phyloP scores from a whole-genome alignment of 1,140 invertebrate genomes.

The Leptopilina boulardi region DNA sequence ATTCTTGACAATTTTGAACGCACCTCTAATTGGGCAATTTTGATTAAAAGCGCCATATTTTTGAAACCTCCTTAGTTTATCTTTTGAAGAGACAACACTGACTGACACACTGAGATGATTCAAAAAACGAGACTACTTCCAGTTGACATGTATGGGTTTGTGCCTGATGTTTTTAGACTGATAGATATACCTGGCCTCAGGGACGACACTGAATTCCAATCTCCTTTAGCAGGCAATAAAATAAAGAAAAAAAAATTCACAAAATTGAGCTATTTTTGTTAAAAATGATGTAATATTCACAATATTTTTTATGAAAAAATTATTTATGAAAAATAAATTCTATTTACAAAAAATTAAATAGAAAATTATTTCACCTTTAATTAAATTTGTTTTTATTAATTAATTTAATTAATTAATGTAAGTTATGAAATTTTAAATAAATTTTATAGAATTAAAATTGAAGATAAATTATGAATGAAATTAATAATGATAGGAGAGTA shows the following conservation, averaged over 20 bases:
- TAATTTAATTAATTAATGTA: neutral
- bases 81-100: neutral
- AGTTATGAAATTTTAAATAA: neutral
- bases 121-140: slow-evolving; percentile 12
- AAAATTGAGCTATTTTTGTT: neutral
- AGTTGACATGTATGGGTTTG: slow-evolving; percentile 1
- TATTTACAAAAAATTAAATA: neutral
- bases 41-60: slow-evolving; percentile 63
- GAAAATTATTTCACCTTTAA: neutral
- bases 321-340: neutral
- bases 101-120: slow-evolving; percentile 21
- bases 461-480: slow-evolving; percentile 13
- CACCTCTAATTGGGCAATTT: slow-evolving; percentile 62
- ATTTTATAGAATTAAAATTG: neutral
- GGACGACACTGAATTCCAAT: slow-evolving; percentile 20
- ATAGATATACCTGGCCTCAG: slow-evolving; percentile 22
- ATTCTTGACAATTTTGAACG: slow-evolving; percentile 18
- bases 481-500: slow-evolving; percentile 1
- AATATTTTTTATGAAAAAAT: neutral
- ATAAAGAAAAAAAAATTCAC: neutral
- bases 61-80: neutral
- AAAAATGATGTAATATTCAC: neutral
- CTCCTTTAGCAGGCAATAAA: neutral
- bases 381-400: neutral
- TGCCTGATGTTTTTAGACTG: slow-evolving; percentile 42